A percentile compares a stretch with the other conserved stretches of the same genome.
phyloP scores from a whole-genome alignment of 2,888 invertebrate genomes.

The Callimorpha dominula region DNA sequence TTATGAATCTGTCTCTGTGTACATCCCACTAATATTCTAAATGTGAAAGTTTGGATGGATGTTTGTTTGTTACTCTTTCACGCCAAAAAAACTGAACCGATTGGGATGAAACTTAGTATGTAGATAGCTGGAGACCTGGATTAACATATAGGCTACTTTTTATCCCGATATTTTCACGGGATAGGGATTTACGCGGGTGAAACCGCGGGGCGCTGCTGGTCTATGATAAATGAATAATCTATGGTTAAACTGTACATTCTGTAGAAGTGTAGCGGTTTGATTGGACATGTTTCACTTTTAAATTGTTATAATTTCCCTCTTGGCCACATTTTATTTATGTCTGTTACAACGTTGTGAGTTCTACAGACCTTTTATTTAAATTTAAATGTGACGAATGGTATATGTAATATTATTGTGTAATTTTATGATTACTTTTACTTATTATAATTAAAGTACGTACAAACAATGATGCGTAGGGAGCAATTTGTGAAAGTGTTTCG shows the following conservation, averaged over 20 bases:
- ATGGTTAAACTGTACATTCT: neutral
- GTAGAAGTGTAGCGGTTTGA: neutral
- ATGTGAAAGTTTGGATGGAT: no score
- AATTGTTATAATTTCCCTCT: slow-evolving; percentile 3
- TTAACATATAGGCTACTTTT: no score
- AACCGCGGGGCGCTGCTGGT: no score
- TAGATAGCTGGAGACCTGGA: no score
- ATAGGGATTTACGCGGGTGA: no score
- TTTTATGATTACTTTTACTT: slow-evolving; percentile 2
- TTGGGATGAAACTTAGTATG: no score
- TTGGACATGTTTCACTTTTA: neutral
- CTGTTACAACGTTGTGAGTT: neutral
- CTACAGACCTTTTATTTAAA: slow-evolving; percentile 7
- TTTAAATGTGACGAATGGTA: slow-evolving; percentile 5
- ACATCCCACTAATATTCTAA: no score
- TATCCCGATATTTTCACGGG: no score
- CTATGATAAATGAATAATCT: neutral
- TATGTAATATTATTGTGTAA: neutral
- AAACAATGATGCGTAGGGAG: neutral
- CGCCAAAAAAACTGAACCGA: no score
- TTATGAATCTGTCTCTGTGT: neutral
- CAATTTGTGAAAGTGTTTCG: neutral
- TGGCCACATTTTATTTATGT: neutral
- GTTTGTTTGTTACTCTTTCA: no score
- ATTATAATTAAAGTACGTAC: neutral